A percentile compares a stretch with the other conserved stretches of the same genome.
These are phyloP conservation scores for Isurus oxyrinchus DNA, from an alignment of 2,113 vertebrate genomes.

Conservation along the genomic window DNA sequence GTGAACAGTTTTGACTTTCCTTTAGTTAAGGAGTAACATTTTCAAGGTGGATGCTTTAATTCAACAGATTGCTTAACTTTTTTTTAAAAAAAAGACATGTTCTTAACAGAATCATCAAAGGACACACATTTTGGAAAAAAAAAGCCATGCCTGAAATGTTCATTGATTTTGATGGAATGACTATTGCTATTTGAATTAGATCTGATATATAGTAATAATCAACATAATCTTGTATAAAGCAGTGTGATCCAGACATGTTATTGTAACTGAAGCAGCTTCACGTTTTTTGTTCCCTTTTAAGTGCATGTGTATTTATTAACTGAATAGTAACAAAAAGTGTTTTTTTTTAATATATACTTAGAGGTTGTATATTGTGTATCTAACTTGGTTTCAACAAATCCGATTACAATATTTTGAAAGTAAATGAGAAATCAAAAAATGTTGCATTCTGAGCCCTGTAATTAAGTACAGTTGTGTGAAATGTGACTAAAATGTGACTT, in stretches of 20 bases:
- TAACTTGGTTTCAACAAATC: slow-evolving; percentile 24
- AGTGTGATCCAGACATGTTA: background rate
- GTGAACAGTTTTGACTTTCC: slow-evolving; percentile 18
- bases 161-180: background rate
- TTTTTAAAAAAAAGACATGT: background rate
- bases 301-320: slow-evolving; percentile 11
- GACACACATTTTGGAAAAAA: background rate
- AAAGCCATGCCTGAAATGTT: background rate
- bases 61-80: background rate
- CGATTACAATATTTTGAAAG: background rate
- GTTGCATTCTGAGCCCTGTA: background rate
- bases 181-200: background rate
- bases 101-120: background rate
- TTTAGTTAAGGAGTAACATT: background rate
- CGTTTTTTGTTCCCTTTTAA: background rate
- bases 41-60: background rate
- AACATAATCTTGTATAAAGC: background rate
- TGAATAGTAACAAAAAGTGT: background rate
- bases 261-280: background rate
- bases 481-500: background rate
- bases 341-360: background rate
- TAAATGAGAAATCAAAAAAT: background rate
- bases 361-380: slow-evolving; percentile 1
- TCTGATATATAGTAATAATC: background rate
- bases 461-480: slow-evolving; percentile 1